These are phyloP conservation scores for Acanthis flammea DNA, from an alignment of 2,797 vertebrate genomes.

Conservation along the genomic window DNA sequence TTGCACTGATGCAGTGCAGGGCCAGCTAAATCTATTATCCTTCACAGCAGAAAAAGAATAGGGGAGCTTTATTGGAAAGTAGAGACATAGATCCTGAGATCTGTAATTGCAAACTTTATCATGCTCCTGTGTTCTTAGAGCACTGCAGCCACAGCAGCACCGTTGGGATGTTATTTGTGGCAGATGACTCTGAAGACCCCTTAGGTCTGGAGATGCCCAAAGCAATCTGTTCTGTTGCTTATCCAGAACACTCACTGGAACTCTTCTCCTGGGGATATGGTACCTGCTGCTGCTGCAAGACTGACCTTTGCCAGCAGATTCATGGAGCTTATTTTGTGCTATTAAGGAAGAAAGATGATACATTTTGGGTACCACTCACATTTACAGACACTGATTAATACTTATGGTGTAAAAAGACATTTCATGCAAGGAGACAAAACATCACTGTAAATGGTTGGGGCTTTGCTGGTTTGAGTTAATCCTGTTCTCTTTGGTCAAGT, in stretches of 20 bases:
- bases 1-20: neutral
- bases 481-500: neutral
- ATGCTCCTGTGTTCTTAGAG: neutral
- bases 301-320: neutral
- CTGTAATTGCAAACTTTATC: neutral
- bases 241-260: neutral
- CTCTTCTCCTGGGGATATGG: neutral
- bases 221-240: neutral
- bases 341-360: neutral
- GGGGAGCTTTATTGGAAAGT: neutral
- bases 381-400: neutral
- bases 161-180: neutral
- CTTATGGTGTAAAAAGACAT: neutral
- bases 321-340: neutral
- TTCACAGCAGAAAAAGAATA: neutral
- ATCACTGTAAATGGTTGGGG: neutral
- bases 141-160: neutral
- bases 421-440: neutral
- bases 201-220: neutral
- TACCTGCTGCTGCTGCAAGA: neutral
- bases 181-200: neutral
- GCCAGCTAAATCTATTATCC: neutral
- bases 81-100: neutral
- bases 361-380: rapidly evolving
- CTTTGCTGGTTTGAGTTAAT: neutral